A percentile compares a stretch with the other conserved stretches of the same genome.
phyloP scores from a whole-genome alignment of 2,888 invertebrate genomes.

The Apotomis betuletana region DNA sequence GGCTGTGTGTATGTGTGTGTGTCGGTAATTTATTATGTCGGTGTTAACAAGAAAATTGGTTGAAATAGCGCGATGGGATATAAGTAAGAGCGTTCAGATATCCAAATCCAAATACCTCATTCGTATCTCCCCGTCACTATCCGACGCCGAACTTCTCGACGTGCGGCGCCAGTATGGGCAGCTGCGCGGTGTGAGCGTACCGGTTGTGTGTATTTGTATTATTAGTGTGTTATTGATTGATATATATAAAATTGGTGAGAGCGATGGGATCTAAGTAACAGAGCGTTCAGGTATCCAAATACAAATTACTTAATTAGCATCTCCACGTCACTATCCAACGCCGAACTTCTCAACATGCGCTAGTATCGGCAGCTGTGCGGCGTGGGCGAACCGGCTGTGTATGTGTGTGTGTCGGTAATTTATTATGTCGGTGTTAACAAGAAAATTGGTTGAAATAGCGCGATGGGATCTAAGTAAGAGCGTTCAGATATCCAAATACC shows the following conservation, averaged over 20 bases:
- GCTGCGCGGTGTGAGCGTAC: conserved; percentile 80
- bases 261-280: conserved; percentile 52
- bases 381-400: conserved; percentile 81
- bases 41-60: conserved; percentile 50
- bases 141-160: conserved; percentile 41
- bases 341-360: conserved; percentile 47
- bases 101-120: no score
- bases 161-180: conserved; percentile 68
- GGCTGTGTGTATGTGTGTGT: conserved; percentile 70
- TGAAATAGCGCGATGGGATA: no score
- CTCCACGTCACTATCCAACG: background rate
- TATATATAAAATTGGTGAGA: no score
- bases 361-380: conserved; percentile 78
- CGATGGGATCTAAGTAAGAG: conserved; percentile 50
- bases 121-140: no score
- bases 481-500: no score
- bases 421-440: no score
- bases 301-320: no score
- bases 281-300: no score
- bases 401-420: no score
- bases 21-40: conserved; percentile 59
- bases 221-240: conserved; percentile 66
- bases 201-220: conserved; percentile 73
- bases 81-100: conserved; percentile 50
- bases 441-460: no score